Conservation (phyloP, 2,888 invertebrate genomes). For the Pogonocherus hispidulus region DNA sequence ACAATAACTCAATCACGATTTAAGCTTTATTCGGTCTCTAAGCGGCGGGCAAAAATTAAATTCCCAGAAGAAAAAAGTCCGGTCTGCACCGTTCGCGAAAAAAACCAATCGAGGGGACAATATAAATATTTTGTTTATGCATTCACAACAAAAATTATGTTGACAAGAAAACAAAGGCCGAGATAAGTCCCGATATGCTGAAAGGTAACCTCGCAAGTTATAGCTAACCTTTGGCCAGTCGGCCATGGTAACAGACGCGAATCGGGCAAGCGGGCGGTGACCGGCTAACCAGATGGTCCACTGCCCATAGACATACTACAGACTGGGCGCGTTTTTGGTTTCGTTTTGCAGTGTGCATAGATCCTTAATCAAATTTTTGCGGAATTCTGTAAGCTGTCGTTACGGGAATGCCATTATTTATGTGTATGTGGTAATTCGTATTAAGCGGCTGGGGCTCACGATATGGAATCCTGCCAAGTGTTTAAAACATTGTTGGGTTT, state of each 20-base stretch:
- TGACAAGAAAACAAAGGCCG: constrained; percentile 71
- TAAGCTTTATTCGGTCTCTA: constrained; percentile 63
- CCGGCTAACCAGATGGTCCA: constrained; percentile 54
- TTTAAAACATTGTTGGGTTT: constrained; percentile 49
- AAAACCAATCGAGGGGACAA: constrained; percentile 68
- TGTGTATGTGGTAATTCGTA: constrained; percentile 61
- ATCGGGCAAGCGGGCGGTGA: constrained; percentile 33
- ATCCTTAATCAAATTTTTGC: constrained; percentile 69
- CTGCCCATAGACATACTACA: constrained; percentile 67
- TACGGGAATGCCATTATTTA: constrained; percentile 64
- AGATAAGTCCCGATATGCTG: constrained; percentile 69
- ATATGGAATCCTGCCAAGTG: constrained; percentile 54
- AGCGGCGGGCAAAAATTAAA: constrained; percentile 65
- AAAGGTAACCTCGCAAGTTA: constrained; percentile 68
- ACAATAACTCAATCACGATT: constrained; percentile 70
- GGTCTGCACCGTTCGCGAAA: constrained; percentile 61
- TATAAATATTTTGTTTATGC: constrained; percentile 71
- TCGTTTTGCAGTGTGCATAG: constrained; percentile 66
- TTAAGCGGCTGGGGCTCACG: constrained; percentile 50
- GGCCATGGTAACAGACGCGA: constrained; percentile 53
- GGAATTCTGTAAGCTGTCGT: constrained; percentile 67
- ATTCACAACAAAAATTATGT: constrained; percentile 70
- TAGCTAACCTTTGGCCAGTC: constrained; percentile 67
- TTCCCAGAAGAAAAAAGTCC: constrained; percentile 65
- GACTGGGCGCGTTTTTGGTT: constrained; percentile 66